Evolutionary conservation across 2,113 vertebrate species (phyloP), one percentile per base, ranked within the genome.

Genomic region (Ahaetulla prasina): DNA sequence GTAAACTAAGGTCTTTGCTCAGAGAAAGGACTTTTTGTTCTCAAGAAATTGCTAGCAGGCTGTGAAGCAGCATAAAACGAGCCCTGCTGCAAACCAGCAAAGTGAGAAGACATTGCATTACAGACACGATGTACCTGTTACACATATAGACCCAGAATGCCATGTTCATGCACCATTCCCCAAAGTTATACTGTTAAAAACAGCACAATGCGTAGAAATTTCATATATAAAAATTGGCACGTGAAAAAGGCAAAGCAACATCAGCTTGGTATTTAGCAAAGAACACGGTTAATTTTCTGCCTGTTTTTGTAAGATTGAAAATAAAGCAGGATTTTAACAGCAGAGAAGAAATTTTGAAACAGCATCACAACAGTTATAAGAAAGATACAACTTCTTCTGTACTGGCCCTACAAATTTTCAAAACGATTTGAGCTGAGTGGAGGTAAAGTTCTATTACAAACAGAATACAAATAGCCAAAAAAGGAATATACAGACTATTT

Each of bases 11-110:
- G 39, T 85, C 11, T 60, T 57, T 92, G 87, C 85, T 89, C 54
- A 63, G 74, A 4, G 14, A 91, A 85, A 91, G 50, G 68, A 39
- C 8, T 85, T 85, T 80, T 92, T 89, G 74, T 92, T 89, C 88
- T 35, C 88, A 49, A 74, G 87, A 92, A 92, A 74, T 55, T 45
- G n/a, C 4, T 23, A 90, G 88, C 88, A 92, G 88, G 47, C 43
- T 90, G 80, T 35, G 54, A 92, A 63, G 80, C 92, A 92, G 80
- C 88, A 90, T 47, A 89, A 53, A 63, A 39, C 88, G 89, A 85
- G 86, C 60, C 35, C 35, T 80, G 43, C 11, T 47, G n/a, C 63
- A 89, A 85, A 91, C 74, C 50, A 45, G 52, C 22, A 39, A 85
- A 89, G 50, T 80, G 89, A 55, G 85, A 91, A 47, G 35, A 55